Conservation (phyloP, 2,888 invertebrate species). For the Sisyra nigra region DNA sequence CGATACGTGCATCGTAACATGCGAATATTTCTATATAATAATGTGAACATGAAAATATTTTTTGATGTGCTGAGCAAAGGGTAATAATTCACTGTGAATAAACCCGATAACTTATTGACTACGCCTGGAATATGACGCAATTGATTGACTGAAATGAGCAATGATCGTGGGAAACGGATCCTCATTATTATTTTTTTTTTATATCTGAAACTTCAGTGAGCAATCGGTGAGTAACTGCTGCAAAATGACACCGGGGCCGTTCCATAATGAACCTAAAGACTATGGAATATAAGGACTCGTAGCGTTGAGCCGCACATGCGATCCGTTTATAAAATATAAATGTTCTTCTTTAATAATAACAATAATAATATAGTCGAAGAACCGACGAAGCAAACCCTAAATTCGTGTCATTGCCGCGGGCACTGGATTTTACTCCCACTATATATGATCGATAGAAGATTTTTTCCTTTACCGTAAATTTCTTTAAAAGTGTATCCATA, state of each 20-base stretch:
- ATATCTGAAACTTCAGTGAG: neutral
- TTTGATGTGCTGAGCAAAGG: neutral
- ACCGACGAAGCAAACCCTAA: neutral
- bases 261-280: neutral
- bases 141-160: no score
- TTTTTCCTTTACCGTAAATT: no score
- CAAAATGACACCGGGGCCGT: neutral
- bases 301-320: neutral
- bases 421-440: neutral
- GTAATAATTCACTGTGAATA: neutral
- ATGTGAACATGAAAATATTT: neutral
- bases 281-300: neutral
- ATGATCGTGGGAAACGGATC: constrained; percentile 1
- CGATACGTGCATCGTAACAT: neutral
- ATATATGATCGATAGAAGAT: neutral
- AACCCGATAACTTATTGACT: no score
- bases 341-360: neutral
- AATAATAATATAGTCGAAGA: neutral
- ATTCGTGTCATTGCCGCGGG: constrained; percentile 3
- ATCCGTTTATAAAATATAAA: neutral
- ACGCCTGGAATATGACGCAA: no score
- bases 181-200: constrained; percentile 1
- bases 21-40: neutral
- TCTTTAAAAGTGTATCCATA: neutral
- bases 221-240: constrained; percentile 3